These are phyloP conservation scores for Hypselothyrea guttata DNA, from an alignment of 2,888 invertebrate genomes.

Conservation along the genomic window DNA sequence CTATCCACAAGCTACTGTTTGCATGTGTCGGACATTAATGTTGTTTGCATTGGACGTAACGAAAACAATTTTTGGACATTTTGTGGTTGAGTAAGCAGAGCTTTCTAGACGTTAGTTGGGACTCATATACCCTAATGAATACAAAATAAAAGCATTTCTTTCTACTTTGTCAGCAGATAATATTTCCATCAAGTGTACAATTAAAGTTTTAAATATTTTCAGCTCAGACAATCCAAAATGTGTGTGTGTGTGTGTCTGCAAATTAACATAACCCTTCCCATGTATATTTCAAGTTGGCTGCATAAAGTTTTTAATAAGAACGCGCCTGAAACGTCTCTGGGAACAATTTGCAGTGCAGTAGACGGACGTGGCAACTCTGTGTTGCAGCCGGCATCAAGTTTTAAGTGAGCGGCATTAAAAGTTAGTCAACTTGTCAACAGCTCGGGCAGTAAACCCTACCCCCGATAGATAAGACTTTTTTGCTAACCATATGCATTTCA, in stretches of 20 bases:
- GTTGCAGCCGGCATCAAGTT: slow-evolving; percentile 51
- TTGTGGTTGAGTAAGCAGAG: slow-evolving; percentile 32
- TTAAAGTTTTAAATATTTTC: too few species aligned
- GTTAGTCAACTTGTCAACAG: slow-evolving; percentile 68
- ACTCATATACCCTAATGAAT: slow-evolving; percentile 21
- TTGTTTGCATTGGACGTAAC: slow-evolving; percentile 58
- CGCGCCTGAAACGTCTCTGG: not conserved
- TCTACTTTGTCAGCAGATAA: not conserved
- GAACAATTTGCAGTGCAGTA: slow-evolving; percentile 7
- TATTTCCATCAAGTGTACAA: not conserved
- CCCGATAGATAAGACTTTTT: slow-evolving; percentile 4
- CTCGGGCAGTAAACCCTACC: slow-evolving; percentile 24
- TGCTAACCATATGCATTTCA: not conserved
- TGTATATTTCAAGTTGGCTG: slow-evolving; percentile 4
- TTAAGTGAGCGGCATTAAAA: slow-evolving; percentile 71
- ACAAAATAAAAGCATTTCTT: slow-evolving; percentile 21
- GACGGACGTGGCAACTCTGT: slow-evolving; percentile 16
- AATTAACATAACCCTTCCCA: too few species aligned
- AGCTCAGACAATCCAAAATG: too few species aligned
- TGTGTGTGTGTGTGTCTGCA: too few species aligned
- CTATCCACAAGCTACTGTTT: slow-evolving; percentile 38
- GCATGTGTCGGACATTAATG: slow-evolving; percentile 63
- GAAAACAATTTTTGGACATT: slow-evolving; percentile 52
- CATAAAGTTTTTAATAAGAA: slow-evolving; percentile 45
- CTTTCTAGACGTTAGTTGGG: slow-evolving; percentile 10